These are phyloP conservation scores for Centruroides sculpturatus DNA, from an alignment of 1,140 invertebrate species.

Conservation along the genomic window DNA sequence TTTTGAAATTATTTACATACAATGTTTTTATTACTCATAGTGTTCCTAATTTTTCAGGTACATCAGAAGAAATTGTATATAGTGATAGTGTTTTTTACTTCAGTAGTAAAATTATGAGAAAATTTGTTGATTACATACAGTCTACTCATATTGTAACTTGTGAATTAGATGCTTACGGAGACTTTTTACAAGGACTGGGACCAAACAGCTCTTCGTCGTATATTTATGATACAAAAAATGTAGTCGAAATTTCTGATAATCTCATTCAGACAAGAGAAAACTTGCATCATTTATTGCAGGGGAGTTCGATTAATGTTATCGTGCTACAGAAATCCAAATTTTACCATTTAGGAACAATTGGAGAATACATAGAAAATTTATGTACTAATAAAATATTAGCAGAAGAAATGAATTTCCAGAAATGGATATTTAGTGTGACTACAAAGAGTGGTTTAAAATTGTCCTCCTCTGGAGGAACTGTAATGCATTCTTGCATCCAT, in stretches of 20 bases:
- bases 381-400: constrained; percentile 23
- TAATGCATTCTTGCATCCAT: constrained; percentile 11
- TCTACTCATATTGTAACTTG: constrained; percentile 22
- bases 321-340: constrained; percentile 32
- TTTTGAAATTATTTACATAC: too few species aligned
- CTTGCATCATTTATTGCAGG: constrained; percentile 25
- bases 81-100: constrained; percentile 37
- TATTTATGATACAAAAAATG: constrained; percentile 23
- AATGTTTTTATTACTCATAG: too few species aligned
- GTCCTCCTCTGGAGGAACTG: constrained; percentile 1
- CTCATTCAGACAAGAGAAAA: constrained; percentile 16
- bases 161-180: constrained; percentile 37
- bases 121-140: constrained; percentile 26
- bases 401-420: constrained; percentile 20
- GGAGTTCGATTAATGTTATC: constrained; percentile 25
- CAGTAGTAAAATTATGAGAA: constrained; percentile 26
- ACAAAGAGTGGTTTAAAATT: neutral
- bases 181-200: constrained; percentile 35
- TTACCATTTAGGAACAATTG: constrained; percentile 35
- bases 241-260: constrained; percentile 19
- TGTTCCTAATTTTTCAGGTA: too few species aligned
- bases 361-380: constrained; percentile 31
- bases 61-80: constrained; percentile 24
- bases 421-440: neutral
- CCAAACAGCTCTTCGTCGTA: constrained; percentile 23